Evolutionary conservation across 2,888 invertebrate species (phyloP).

Genomic region (Chrysolina oricalcia): DNA sequence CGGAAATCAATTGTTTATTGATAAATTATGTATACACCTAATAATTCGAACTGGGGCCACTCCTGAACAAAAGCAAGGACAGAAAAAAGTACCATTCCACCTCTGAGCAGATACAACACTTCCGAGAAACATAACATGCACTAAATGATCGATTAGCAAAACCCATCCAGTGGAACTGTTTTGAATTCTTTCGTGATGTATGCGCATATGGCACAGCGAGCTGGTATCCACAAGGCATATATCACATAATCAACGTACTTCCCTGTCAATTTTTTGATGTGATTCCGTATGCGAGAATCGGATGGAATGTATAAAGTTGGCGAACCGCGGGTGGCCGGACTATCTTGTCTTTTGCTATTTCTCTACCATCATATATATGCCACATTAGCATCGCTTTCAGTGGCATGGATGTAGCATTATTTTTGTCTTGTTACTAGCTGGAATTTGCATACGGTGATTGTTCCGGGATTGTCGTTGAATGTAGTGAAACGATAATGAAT

Average conservation of each 20-base stretch:
- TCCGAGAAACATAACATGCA: slow-evolving; percentile 40
- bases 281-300: slow-evolving; percentile 61
- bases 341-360: slow-evolving; percentile 41
- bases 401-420: slow-evolving; percentile 41
- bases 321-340: slow-evolving; percentile 58
- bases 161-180: slow-evolving; percentile 52
- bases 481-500: too few species aligned
- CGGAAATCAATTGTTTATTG: neutral
- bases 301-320: slow-evolving; percentile 54
- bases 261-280: slow-evolving; percentile 53
- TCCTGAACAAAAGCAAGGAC: neutral
- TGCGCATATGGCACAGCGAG: slow-evolving; percentile 54
- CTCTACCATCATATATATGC: slow-evolving; percentile 43
- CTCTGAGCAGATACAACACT: slow-evolving; percentile 37
- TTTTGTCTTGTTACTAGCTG: slow-evolving; percentile 41
- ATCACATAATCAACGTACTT: slow-evolving; percentile 51
- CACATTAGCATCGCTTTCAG: slow-evolving; percentile 43
- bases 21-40: neutral
- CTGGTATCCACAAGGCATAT: slow-evolving; percentile 55
- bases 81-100: neutral
- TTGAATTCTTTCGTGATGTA: slow-evolving; percentile 56
- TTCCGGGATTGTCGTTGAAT: slow-evolving; percentile 5
- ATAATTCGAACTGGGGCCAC: neutral
- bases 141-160: slow-evolving; percentile 47
- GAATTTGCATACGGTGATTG: slow-evolving; percentile 38